Percentiles rank a stretch among this genome's conserved stretches.
These are phyloP conservation scores for Rhopalosiphum nymphaeae DNA, from an alignment of 2,888 invertebrate genomes.

Conservation along the genomic window DNA sequence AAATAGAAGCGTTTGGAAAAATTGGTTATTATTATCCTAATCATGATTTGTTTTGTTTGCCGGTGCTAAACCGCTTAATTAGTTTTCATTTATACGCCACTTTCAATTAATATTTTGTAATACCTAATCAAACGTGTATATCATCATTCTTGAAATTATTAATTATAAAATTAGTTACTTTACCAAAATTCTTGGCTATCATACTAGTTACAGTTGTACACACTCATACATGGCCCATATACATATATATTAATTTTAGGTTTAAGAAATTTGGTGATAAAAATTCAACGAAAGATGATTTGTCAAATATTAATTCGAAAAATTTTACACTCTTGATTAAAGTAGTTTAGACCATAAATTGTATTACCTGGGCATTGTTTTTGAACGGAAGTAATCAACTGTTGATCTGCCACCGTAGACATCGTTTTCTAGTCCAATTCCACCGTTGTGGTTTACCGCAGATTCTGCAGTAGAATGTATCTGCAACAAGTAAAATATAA, in stretches of 20 bases:
- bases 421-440: slow-evolving; percentile 26
- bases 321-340: not conserved
- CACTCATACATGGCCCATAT: not conserved
- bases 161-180: not conserved
- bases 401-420: slow-evolving; percentile 43
- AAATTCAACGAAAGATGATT: not conserved
- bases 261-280: not conserved
- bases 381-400: slow-evolving; percentile 52
- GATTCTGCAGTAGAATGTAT: slow-evolving; percentile 47
- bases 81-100: not conserved
- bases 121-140: not conserved
- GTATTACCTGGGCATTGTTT: slow-evolving; percentile 58
- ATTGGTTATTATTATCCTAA: not conserved
- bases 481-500: not conserved
- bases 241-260: not conserved
- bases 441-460: slow-evolving; percentile 34
- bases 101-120: not conserved
- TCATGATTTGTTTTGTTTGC: not conserved
- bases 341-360: not conserved
- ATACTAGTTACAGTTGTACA: not conserved
- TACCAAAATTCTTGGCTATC: not conserved
- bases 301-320: too few relatives aligned
- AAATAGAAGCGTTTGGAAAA: not conserved
- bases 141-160: not conserved
- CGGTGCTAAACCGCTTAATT: not conserved